A percentile compares a stretch with the other conserved stretches of the same genome.
Conservation (phyloP, 2,888 invertebrate genomes). For the Watsonalla binaria region DNA sequence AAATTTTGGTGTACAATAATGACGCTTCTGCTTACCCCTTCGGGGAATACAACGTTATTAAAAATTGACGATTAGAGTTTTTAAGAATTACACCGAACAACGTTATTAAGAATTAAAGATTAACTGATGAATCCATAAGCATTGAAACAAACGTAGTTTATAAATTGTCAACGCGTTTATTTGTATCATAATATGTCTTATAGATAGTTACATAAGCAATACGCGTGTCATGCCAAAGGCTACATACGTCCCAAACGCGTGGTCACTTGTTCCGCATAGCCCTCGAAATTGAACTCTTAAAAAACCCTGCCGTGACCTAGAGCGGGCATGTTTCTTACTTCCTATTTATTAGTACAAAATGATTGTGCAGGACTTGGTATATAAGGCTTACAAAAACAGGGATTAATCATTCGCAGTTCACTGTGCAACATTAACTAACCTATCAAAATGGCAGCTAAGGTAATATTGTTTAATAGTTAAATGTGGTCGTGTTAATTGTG, state of each 20-base stretch:
- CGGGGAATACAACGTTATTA: no score
- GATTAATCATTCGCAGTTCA: slow-evolving; percentile 67
- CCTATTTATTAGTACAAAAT: slow-evolving; percentile 61
- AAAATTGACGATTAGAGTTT: no score
- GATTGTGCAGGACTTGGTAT: slow-evolving; percentile 51
- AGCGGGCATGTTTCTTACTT: slow-evolving; percentile 61
- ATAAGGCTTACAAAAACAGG: slow-evolving; percentile 53
- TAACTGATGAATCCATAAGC: no score
- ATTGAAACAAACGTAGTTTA: no score
- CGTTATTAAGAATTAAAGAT: no score
- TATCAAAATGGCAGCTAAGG: slow-evolving; percentile 75
- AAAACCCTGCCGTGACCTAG: slow-evolving; percentile 65
- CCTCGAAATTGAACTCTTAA: slow-evolving; percentile 61
- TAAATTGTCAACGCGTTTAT: no score
- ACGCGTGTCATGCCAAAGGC: background rate
- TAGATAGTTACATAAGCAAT: background rate
- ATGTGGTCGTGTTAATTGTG: background rate
- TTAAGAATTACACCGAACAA: no score
- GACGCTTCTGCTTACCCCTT: no score
- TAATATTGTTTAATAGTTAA: slow-evolving; percentile 26
- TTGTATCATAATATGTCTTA: background rate
- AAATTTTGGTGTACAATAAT: no score
- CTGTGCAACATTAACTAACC: slow-evolving; percentile 63
- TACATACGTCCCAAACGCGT: slow-evolving; percentile 13
- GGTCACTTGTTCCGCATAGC: slow-evolving; percentile 59